These are phyloP conservation scores for Ancistrus triradiatus DNA, from an alignment of 2,113 vertebrate genomes.

Conservation along the genomic window DNA sequence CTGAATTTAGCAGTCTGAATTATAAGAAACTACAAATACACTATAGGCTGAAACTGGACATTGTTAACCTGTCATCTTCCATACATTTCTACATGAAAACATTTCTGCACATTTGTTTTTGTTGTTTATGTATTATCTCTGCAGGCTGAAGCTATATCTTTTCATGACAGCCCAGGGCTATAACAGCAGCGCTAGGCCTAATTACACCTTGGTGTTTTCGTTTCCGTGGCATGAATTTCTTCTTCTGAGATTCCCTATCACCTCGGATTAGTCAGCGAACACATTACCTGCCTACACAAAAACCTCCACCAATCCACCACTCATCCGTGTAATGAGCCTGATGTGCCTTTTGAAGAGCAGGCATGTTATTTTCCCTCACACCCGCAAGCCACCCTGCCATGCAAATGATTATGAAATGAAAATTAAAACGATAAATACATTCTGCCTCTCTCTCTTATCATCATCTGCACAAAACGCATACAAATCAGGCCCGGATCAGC, in stretches of 20 bases:
- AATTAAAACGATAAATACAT: conserved; percentile 62
- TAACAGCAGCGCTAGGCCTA: conserved; percentile 47
- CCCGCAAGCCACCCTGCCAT: conserved; percentile 58
- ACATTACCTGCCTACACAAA: conserved; percentile 65
- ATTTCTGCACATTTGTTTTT: neutral
- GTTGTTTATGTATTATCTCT: conserved; percentile 13
- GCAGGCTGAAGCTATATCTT: conserved; percentile 31
- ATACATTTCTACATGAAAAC: neutral
- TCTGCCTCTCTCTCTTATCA: conserved; percentile 60
- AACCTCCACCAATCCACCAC: conserved; percentile 54
- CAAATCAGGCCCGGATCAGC: conserved; percentile 65
- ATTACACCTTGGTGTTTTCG: conserved; percentile 58
- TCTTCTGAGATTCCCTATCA: conserved; percentile 66
- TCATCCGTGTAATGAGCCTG: conserved; percentile 57
- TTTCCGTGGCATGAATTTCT: conserved; percentile 52
- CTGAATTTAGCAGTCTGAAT: no score
- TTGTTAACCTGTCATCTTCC: no score
- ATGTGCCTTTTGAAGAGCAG: conserved; percentile 67
- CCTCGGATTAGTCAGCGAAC: conserved; percentile 66
- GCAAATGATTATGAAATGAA: conserved; percentile 68
- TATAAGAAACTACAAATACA: no score
- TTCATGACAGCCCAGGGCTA: conserved; percentile 38
- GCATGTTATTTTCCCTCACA: conserved; percentile 57
- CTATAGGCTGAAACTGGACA: no score
- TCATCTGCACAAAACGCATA: conserved; percentile 65